Evolutionary conservation across 2,113 vertebrate genomes (phyloP).

Genomic region (Theropithecus gelada): DNA sequence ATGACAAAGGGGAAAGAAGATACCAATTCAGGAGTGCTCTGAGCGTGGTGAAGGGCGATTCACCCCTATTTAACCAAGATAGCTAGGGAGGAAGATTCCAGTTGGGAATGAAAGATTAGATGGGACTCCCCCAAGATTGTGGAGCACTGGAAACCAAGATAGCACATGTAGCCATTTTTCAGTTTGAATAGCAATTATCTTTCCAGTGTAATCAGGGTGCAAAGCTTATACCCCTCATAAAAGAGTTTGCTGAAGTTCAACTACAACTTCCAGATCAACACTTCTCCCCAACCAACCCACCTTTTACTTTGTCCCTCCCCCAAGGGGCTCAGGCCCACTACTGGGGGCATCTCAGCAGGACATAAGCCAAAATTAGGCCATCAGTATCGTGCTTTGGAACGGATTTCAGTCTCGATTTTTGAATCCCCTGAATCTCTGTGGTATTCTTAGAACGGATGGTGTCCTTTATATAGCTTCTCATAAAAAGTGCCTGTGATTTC

Average conservation of each 20-base stretch:
- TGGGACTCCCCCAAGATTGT: too few relatives aligned
- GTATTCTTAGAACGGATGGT: neutral
- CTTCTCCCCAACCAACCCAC: too few relatives aligned
- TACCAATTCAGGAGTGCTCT: neutral
- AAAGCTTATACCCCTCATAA: neutral
- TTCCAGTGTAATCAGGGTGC: neutral
- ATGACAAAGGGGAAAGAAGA: neutral
- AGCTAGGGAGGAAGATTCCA: neutral
- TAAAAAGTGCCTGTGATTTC: too few relatives aligned
- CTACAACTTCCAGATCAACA: neutral
- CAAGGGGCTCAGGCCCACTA: neutral
- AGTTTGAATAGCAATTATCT: neutral
- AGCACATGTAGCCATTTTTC: accelerated
- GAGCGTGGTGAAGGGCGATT: too few relatives aligned
- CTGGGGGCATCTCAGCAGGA: neutral
- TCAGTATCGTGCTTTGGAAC: neutral
- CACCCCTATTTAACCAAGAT: neutral
- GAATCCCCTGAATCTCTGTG: neutral
- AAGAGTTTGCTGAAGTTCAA: neutral
- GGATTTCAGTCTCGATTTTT: neutral
- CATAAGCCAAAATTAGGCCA: neutral
- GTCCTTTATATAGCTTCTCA: neutral
- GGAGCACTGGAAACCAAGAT: too few relatives aligned
- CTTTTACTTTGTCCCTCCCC: neutral
- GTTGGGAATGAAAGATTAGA: neutral